Evolutionary conservation across 2,888 invertebrate genomes (phyloP), one percentile per base, ranked within the genome.

Genomic region (Lasioglossum figueresi): DNA sequence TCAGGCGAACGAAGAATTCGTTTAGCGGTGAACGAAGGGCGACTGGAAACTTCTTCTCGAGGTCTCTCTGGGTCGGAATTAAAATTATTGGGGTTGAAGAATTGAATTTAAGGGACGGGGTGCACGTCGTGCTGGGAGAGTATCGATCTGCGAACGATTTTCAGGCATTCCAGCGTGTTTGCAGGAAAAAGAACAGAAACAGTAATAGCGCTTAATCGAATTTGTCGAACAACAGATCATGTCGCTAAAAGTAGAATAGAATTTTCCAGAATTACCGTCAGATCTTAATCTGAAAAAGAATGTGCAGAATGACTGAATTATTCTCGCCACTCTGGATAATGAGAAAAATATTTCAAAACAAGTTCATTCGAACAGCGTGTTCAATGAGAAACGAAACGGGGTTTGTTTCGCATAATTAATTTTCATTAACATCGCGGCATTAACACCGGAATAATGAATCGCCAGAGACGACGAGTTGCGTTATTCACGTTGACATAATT

Each of bases 1-100:
- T 71, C 71, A 45, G 73, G n/a, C 52, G n/a, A 23, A 12, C n/a
- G 66, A 8, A 66, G 76, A 66, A 76, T 76, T 76, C 31, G 45
- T 76, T 76, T 76, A 45, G 45, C 0, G 43, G 19, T n/a, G 63
- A 45, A 34, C 59, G 66, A 76, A 45, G 45, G 45, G 45, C 27
- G 63, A 4, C 34, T 34, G 66, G 31, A 8, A 34, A 23, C 37
- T 34, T 76, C 56, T 66, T 14, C n/a, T 45, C 43, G 27, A 43
- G n/a, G 40, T 43, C 27, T 19, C 16, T 2, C 4, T 0, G n/a
- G 40, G 12, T 23, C 14, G n/a, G 19, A 48, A 63, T 31, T 34
- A 34, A 48, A 76, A 66, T 74, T 74, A 74, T 74, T 74, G 52
- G 14, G 34, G 37, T 52, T 27, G 73, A 37, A 74, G n/a, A n/a